phyloP scores from a whole-genome alignment of 2,888 invertebrate genomes.

The Herminia tarsipennalis region DNA sequence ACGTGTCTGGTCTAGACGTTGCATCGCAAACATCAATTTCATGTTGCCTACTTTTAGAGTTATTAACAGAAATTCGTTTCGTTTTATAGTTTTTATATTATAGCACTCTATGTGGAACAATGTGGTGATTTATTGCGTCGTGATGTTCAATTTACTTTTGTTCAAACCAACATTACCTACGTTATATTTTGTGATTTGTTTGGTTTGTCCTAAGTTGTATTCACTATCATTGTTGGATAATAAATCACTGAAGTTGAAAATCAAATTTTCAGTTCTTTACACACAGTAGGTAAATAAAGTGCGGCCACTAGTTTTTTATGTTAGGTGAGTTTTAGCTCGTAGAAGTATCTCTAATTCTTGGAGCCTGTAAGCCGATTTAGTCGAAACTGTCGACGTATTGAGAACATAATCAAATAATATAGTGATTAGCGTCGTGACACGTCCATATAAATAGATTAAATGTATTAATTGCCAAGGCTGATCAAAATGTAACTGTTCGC shows the following conservation, averaged over 20 bases:
- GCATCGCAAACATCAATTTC: slow-evolving; percentile 74
- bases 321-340: slow-evolving; percentile 8
- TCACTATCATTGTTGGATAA: background rate
- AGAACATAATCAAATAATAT: slow-evolving; percentile 18
- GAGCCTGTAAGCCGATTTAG: slow-evolving; percentile 27
- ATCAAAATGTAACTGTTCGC: slow-evolving; percentile 23
- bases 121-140: slow-evolving; percentile 20
- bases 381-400: slow-evolving; percentile 13
- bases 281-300: background rate
- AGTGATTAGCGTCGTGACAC: slow-evolving; percentile 18
- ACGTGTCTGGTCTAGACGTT: slow-evolving; percentile 72
- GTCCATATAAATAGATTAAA: slow-evolving; percentile 21
- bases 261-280: too few species aligned
- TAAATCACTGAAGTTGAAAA: too few species aligned
- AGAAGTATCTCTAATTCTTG: slow-evolving; percentile 2
- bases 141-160: slow-evolving; percentile 11
- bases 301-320: background rate
- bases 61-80: slow-evolving; percentile 40
- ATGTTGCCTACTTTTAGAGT: slow-evolving; percentile 55
- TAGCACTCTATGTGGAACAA: slow-evolving; percentile 17
- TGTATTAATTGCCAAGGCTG: slow-evolving; percentile 32
- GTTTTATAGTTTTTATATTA: slow-evolving; percentile 26
- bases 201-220: background rate
- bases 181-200: slow-evolving; percentile 5
- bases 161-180: background rate